phyloP scores from a whole-genome alignment of 2,888 invertebrate species.

The Volucella inanis region DNA sequence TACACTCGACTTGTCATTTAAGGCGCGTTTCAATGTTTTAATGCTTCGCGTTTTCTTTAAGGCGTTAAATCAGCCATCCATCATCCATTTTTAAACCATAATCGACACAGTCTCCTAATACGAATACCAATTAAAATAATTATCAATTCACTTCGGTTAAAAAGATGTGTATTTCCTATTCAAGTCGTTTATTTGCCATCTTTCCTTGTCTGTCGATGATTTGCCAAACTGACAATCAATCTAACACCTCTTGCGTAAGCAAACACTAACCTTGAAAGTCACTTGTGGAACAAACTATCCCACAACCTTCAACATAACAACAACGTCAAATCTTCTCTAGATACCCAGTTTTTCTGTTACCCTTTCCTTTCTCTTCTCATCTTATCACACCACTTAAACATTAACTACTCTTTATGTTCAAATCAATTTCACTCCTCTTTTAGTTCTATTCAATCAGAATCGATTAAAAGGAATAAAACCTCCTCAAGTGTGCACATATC shows the following conservation, averaged over 20 bases:
- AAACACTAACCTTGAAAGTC: conserved; percentile 52
- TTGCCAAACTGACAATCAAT: conserved; percentile 28
- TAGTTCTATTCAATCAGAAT: conserved; percentile 73
- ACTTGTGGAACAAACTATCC: conserved; percentile 26
- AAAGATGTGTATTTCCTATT: background rate
- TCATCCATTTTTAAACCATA: too few relatives aligned
- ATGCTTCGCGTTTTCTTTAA: too few relatives aligned
- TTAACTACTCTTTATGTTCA: conserved; percentile 67
- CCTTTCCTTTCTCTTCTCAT: background rate
- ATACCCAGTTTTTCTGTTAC: background rate
- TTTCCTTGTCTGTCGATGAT: background rate
- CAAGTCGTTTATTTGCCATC: background rate
- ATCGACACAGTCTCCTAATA: too few relatives aligned
- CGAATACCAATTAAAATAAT: too few relatives aligned
- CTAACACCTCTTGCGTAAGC: conserved; percentile 57
- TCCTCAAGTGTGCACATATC: conserved; percentile 26
- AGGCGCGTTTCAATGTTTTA: too few relatives aligned
- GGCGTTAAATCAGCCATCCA: too few relatives aligned
- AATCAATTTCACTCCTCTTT: conserved; percentile 69
- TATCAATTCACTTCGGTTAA: too few relatives aligned
- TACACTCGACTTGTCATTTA: too few relatives aligned
- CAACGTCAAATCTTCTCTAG: conserved; percentile 31
- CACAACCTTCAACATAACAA: conserved; percentile 32
- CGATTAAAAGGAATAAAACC: conserved; percentile 68
- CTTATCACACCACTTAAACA: conserved; percentile 29